Conservation (phyloP, 1,140 invertebrate species). For the Ylistrum balloti region DNA sequence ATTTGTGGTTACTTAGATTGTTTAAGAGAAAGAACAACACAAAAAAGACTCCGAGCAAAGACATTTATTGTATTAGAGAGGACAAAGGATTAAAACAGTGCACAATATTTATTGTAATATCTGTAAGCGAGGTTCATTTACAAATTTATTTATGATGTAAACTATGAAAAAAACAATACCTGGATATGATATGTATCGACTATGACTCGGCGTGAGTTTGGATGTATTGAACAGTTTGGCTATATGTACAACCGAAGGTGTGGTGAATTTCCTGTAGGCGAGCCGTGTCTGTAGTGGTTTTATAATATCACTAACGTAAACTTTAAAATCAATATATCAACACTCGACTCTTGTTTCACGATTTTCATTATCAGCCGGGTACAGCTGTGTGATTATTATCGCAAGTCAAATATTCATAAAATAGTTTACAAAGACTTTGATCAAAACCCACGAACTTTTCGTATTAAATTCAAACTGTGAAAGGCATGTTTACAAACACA, state of each 20-base stretch:
- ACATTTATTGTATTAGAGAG: no score
- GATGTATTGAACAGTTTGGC: no score
- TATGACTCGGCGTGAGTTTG: no score
- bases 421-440: conserved; percentile 29
- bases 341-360: conserved; percentile 32
- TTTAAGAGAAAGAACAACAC: no score
- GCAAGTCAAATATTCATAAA: conserved; percentile 30
- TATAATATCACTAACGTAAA: conserved; percentile 21
- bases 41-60: no score
- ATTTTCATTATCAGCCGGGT: background rate
- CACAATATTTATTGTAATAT: no score
- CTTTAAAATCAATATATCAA: conserved; percentile 30
- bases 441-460: conserved; percentile 27
- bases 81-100: no score
- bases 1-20: no score
- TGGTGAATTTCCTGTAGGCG: background rate
- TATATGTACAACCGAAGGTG: background rate
- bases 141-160: no score
- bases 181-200: no score
- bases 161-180: no score
- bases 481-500: conserved; percentile 38
- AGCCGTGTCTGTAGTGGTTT: conserved; percentile 30
- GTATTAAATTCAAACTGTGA: conserved; percentile 39
- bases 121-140: no score
- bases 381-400: conserved; percentile 10